Percentiles rank a stretch among this genome's conserved stretches.
These are phyloP conservation scores for Myotis pilosus DNA, from an alignment of 2,797 vertebrate species.

Conservation along the genomic window DNA sequence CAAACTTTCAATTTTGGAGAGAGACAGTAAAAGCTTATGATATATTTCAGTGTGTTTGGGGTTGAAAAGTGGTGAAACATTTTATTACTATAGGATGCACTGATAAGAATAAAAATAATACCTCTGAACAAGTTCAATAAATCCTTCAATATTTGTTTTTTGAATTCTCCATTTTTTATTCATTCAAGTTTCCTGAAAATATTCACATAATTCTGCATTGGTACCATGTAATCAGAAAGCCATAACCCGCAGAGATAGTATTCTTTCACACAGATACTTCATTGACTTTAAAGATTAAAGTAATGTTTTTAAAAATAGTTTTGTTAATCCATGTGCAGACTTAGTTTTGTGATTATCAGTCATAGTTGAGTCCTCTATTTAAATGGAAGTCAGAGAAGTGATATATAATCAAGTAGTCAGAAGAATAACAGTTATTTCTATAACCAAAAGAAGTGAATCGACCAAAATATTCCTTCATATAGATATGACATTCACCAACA, in stretches of 20 bases:
- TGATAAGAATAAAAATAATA: slow-evolving; percentile 10
- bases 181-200: neutral
- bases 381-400: neutral
- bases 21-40: neutral
- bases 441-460: neutral
- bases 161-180: neutral
- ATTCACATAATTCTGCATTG: neutral
- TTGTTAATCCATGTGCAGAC: neutral
- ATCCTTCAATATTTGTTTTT: neutral
- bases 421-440: slow-evolving; percentile 25
- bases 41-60: slow-evolving; percentile 15
- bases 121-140: neutral
- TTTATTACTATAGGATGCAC: neutral
- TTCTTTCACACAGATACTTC: neutral
- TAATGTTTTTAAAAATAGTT: neutral
- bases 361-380: neutral
- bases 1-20: slow-evolving; percentile 19
- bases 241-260: neutral
- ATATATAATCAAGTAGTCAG: neutral
- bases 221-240: neutral
- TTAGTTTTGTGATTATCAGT: neutral
- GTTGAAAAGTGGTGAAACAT: neutral
- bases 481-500: neutral
- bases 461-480: neutral
- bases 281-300: neutral